phyloP scores from a whole-genome alignment of 35 echinoderm and acorn worm genomes.

The Strongylocentrotus purpuratus region DNA sequence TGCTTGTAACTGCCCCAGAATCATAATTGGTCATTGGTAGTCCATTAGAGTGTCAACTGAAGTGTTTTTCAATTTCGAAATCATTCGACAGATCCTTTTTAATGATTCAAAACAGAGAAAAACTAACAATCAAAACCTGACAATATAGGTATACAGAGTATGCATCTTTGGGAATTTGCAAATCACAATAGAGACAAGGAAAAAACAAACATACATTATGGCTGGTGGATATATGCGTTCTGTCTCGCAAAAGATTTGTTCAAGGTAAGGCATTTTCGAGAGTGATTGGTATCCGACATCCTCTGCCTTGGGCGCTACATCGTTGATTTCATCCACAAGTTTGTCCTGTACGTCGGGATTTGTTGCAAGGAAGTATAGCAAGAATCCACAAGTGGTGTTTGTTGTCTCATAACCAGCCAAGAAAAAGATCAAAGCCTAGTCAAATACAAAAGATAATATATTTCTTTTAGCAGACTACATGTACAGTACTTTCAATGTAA shows the following conservation, averaged over 20 bases:
- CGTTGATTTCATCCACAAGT: background rate
- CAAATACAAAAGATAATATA: background rate
- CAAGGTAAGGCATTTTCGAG: background rate
- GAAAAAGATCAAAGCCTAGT: background rate
- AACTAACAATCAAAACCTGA: no score
- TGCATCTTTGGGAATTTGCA: no score
- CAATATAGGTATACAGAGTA: no score
- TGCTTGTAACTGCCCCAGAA: no score
- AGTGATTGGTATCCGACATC: background rate
- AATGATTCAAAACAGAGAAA: no score
- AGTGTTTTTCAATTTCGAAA: no score
- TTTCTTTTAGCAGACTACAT: no score
- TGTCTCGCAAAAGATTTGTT: background rate
- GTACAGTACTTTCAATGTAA: no score
- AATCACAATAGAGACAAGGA: no score
- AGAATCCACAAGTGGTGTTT: background rate
- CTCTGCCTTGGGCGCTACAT: background rate
- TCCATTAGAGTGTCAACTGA: no score
- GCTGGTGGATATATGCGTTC: background rate
- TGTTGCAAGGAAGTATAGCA: background rate
- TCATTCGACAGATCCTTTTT: no score
- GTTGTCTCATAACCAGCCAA: slow-evolving; percentile 15
- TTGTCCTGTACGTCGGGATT: background rate
- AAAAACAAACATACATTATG: background rate
- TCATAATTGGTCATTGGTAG: no score